These are phyloP conservation scores for Mycalesis mineus DNA, from an alignment of 2,888 invertebrate species.

Conservation along the genomic window DNA sequence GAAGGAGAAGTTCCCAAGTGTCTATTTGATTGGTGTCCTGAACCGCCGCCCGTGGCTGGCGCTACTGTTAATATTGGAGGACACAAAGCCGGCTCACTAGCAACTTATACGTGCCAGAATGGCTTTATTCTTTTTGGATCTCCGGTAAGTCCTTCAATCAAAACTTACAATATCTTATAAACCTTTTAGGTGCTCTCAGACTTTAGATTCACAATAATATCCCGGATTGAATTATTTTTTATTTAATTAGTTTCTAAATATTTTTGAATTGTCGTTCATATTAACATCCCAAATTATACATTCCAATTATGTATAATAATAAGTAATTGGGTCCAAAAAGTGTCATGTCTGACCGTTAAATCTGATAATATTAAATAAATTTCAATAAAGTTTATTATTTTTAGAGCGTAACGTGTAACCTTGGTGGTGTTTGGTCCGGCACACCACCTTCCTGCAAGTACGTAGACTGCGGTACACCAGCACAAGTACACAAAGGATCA, in stretches of 20 bases:
- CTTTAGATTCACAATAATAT: too few species aligned
- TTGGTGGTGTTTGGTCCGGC: constrained; percentile 91
- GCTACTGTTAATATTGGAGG: constrained; percentile 85
- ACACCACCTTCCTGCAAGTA: constrained; percentile 90
- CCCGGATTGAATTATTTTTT: too few species aligned
- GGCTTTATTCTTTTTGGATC: constrained; percentile 91
- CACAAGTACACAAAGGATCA: constrained; percentile 86
- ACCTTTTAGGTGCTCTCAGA: neutral
- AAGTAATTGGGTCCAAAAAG: too few species aligned
- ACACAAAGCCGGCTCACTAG: constrained; percentile 87
- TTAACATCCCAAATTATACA: too few species aligned
- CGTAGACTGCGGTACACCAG: constrained; percentile 91
- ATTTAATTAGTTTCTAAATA: too few species aligned
- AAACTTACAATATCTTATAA: neutral
- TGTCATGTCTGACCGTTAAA: too few species aligned
- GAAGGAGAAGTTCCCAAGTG: constrained; percentile 88
- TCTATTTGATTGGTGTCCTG: constrained; percentile 92
- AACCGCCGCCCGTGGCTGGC: constrained; percentile 87
- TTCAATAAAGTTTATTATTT: constrained; percentile 21
- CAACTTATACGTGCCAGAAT: constrained; percentile 87
- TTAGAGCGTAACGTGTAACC: constrained; percentile 87
- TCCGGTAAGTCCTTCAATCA: constrained; percentile 74
- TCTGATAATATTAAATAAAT: neutral
- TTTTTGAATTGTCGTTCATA: too few species aligned
- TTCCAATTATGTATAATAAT: too few species aligned